These are phyloP conservation scores for Fregetta grallaria DNA, from an alignment of 2,113 vertebrate species.

Conservation along the genomic window DNA sequence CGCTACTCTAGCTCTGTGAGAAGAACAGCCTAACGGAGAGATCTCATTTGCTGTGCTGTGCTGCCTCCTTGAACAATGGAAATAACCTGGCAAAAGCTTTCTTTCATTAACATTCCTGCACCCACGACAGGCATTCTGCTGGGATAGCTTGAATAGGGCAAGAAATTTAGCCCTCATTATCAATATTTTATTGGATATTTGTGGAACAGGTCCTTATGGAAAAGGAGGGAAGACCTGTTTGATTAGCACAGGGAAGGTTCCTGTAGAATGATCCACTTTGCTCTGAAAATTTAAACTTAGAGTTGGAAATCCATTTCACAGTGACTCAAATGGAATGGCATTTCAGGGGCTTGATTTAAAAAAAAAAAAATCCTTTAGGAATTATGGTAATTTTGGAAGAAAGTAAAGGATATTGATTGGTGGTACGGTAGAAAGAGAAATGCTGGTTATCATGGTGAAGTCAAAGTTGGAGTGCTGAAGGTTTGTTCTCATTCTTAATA, in stretches of 20 bases:
- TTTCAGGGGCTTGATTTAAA: not conserved
- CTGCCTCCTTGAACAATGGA: not conserved
- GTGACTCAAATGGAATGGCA: not conserved
- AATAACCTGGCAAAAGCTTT: not conserved
- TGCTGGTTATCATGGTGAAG: not conserved
- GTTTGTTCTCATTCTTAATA: not conserved
- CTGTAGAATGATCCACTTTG: not conserved
- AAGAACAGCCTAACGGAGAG: not conserved
- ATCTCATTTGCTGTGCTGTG: not conserved
- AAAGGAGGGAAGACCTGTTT: not conserved
- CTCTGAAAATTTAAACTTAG: not conserved
- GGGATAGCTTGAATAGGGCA: not conserved
- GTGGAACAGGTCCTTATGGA: not conserved
- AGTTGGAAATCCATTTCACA: not conserved
- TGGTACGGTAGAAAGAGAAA: not conserved
- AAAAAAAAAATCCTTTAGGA: not conserved
- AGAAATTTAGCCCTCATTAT: not conserved
- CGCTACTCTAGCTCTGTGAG: not conserved
- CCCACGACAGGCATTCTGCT: not conserved
- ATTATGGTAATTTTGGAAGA: not conserved
- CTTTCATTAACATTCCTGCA: not conserved
- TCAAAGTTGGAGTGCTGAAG: not conserved
- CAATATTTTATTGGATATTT: not conserved
- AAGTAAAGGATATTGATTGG: not conserved
- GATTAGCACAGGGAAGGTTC: not conserved